A percentile compares a stretch with the other conserved stretches of the same genome.
Conservation (phyloP, 64 coral and sea anemone genomes). For the Montipora sp. region DNA sequence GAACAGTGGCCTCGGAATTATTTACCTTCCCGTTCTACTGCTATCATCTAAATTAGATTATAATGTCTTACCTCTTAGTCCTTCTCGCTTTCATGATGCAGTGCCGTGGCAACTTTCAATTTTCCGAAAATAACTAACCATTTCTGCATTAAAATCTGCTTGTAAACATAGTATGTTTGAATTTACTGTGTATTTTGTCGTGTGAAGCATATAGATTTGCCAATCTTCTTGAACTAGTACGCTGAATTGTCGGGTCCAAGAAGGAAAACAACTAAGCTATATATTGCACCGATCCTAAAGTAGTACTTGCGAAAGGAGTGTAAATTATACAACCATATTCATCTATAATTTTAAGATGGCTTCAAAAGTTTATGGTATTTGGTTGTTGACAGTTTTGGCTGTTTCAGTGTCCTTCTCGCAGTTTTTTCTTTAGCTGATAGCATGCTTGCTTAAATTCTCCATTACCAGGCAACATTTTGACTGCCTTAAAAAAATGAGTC, state of each 20-base stretch:
- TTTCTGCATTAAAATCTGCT: neutral
- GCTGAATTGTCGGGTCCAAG: neutral
- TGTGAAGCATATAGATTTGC: neutral
- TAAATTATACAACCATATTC: conserved; percentile 27
- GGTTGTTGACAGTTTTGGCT: neutral
- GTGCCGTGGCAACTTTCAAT: neutral
- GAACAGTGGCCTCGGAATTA: neutral
- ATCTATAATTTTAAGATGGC: neutral
- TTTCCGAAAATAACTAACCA: neutral
- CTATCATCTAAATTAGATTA: neutral
- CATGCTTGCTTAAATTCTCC: conserved; percentile 22
- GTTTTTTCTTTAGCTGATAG: neutral
- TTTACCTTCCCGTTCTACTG: neutral
- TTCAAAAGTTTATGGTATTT: neutral
- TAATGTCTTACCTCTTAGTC: neutral
- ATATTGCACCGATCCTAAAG: neutral
- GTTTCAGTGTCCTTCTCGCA: too few relatives aligned
- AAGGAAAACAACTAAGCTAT: neutral
- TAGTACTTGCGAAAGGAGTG: neutral
- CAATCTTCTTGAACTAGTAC: too few relatives aligned
- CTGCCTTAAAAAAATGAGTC: too few relatives aligned
- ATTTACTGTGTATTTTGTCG: neutral
- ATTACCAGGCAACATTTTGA: neutral
- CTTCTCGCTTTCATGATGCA: neutral
- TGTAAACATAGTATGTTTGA: neutral